Evolutionary conservation across 2,888 invertebrate species (phyloP), one percentile per base, ranked within the genome.

Genomic region (Ichneumon xanthorius): DNA sequence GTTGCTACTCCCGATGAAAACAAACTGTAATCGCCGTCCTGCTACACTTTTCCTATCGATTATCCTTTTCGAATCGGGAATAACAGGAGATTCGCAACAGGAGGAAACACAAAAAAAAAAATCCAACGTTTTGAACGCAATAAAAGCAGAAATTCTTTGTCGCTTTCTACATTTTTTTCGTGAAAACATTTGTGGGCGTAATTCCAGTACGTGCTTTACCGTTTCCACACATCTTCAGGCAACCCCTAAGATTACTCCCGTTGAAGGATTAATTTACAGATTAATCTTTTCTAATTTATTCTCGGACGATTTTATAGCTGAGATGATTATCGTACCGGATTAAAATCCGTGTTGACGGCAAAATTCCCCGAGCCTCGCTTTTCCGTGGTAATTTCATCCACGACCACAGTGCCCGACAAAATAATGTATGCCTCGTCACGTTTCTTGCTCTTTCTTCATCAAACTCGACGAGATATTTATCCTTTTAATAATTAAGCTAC

Each of bases 361-460:
- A n/a, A 37, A 72, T 4, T 63, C 30, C 16, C 61, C 16, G 14
- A 30, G 16, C 5, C 4, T 9, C 67, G 40, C 19, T 40, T 9
- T 40, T 4, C 7, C 63, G 22, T 61, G 26, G 5, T 9, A 11
- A 40, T 67, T 40, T 40, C 37, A 9, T 26, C 19, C 40, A 40
- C n/a, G 19, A 45, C 22, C 63, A 33, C 40, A 45, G 26, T 26
- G 9, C 9, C 26, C 45, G 37, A 37, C 9, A 22, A 55, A 68
- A 30, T 55, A 71, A 45, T 48, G 26, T 61, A 70, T 71, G 33
- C 63, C 48, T 30, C 45, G 70, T 79, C 70, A 79, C 78, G 70
- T 79, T 78, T 61, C 48, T 4, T 61, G 48, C 78, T 61, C 19
- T 50, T 58, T 26, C 19, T 33, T 45, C 58, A 7, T 58, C 73